Conservation (phyloP, 53 echinoderm and acorn worm genomes). For the Temnopleurus reevesii region DNA sequence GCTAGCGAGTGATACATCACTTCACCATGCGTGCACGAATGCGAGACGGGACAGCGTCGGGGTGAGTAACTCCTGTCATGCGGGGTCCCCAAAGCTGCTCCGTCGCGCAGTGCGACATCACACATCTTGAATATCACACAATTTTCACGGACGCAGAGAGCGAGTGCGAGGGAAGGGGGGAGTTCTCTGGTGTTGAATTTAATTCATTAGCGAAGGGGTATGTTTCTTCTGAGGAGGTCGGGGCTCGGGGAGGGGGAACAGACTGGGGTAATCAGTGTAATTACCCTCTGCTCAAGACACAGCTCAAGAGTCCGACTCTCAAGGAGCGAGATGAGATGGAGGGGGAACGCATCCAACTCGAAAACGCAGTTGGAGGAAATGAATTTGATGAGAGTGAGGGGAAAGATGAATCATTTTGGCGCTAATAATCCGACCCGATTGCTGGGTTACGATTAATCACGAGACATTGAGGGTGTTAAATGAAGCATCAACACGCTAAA, state of each 20-base stretch:
- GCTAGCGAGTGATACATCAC: constrained; percentile 46
- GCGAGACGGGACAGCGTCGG: not conserved
- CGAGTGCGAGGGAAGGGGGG: constrained; percentile 22
- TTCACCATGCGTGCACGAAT: constrained; percentile 18
- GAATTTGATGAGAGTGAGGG: constrained; percentile 45
- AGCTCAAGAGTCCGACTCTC: no score
- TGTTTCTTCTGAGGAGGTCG: not conserved
- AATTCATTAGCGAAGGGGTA: constrained; percentile 50
- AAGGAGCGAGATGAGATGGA: not conserved
- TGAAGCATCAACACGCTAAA: constrained; percentile 47
- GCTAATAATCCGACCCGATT: constrained; percentile 48
- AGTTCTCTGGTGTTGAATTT: constrained; percentile 29
- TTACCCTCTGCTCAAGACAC: constrained; percentile 41
- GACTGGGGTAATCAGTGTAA: constrained; percentile 41
- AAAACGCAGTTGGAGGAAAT: constrained; percentile 26
- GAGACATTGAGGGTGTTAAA: constrained; percentile 46
- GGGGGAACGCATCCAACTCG: not conserved
- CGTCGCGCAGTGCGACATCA: not conserved
- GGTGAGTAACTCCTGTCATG: constrained; percentile 37
- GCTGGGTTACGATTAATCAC: constrained; percentile 55
- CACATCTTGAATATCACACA: not conserved
- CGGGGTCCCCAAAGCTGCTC: not conserved
- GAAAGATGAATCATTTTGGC: constrained; percentile 55
- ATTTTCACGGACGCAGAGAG: not conserved
- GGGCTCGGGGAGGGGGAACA: constrained; percentile 12